Percentiles rank a stretch among this genome's conserved stretches.
These are phyloP conservation scores for Ormyrus labotus DNA, from an alignment of 2,888 invertebrate genomes.

Conservation along the genomic window DNA sequence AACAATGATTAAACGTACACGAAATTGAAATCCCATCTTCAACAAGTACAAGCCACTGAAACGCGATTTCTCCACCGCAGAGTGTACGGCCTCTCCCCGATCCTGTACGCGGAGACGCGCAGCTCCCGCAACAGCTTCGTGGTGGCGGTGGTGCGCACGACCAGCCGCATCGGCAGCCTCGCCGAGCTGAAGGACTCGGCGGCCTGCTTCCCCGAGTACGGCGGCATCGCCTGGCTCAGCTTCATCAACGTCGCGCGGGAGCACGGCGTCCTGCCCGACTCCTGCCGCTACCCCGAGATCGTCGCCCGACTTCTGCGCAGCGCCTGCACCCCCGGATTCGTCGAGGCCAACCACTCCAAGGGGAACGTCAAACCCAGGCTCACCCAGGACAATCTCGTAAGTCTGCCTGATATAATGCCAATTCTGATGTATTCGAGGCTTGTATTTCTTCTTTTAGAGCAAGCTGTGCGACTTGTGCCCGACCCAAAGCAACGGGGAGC, in stretches of 20 bases:
- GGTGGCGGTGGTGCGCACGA: conserved; percentile 76
- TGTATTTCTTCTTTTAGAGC: conserved; percentile 15
- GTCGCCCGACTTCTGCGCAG: conserved; percentile 79
- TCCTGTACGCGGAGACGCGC: conserved; percentile 80
- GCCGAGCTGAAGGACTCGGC: conserved; percentile 78
- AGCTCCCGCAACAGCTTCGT: conserved; percentile 76
- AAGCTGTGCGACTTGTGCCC: conserved; percentile 65
- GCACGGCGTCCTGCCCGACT: conserved; percentile 75
- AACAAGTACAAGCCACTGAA: too few species aligned
- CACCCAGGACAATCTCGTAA: conserved; percentile 23
- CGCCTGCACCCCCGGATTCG: conserved; percentile 81
- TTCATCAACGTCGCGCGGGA: conserved; percentile 79
- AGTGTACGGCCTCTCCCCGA: conserved; percentile 78
- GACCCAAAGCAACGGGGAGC: conserved; percentile 63
- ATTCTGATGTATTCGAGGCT: neutral
- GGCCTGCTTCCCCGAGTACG: conserved; percentile 83
- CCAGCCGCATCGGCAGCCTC: conserved; percentile 75
- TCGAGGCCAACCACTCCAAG: conserved; percentile 74
- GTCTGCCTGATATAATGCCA: neutral
- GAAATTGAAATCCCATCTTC: too few species aligned
- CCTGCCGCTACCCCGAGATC: conserved; percentile 79
- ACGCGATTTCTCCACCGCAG: conserved; percentile 69
- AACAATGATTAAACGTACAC: too few species aligned
- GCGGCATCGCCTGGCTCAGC: conserved; percentile 82
- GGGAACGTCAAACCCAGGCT: neutral